Evolutionary conservation across 2,113 vertebrate genomes (phyloP).

Genomic region (Gorsachius goisagi): DNA sequence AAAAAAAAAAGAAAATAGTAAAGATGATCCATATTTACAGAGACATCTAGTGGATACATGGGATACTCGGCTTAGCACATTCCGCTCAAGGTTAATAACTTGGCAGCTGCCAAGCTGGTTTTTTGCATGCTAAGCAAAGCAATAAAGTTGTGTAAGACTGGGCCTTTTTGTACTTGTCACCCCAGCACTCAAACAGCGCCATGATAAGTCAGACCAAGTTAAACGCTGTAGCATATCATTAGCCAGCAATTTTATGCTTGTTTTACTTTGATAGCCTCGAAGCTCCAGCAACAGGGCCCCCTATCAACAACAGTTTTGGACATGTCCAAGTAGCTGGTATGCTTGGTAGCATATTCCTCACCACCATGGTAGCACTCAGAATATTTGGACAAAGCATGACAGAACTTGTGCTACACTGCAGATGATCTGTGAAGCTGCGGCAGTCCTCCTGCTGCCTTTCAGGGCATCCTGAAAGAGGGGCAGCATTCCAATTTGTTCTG

Average conservation of each 20-base stretch:
- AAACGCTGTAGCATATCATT: background rate
- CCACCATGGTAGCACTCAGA: background rate
- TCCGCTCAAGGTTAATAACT: background rate
- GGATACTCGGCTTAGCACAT: background rate
- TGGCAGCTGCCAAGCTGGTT: background rate
- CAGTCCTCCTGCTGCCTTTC: background rate
- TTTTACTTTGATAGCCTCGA: background rate
- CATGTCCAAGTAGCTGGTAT: fast-evolving
- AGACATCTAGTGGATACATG: constrained; percentile 36
- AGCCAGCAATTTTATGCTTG: background rate
- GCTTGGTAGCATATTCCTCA: background rate
- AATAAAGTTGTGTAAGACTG: background rate
- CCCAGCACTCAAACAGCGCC: background rate
- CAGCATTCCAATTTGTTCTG: background rate
- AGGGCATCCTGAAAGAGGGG: background rate
- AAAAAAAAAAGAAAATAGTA: background rate
- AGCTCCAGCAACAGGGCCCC: background rate
- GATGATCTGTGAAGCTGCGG: background rate
- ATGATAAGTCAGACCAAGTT: background rate
- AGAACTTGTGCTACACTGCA: background rate
- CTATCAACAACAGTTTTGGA: background rate
- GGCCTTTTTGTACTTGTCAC: background rate
- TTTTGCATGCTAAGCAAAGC: background rate
- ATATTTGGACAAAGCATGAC: background rate
- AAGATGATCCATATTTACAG: background rate